Evolutionary conservation across 1,140 invertebrate genomes (phyloP).

Genomic region (Drosophila bocqueti): DNA sequence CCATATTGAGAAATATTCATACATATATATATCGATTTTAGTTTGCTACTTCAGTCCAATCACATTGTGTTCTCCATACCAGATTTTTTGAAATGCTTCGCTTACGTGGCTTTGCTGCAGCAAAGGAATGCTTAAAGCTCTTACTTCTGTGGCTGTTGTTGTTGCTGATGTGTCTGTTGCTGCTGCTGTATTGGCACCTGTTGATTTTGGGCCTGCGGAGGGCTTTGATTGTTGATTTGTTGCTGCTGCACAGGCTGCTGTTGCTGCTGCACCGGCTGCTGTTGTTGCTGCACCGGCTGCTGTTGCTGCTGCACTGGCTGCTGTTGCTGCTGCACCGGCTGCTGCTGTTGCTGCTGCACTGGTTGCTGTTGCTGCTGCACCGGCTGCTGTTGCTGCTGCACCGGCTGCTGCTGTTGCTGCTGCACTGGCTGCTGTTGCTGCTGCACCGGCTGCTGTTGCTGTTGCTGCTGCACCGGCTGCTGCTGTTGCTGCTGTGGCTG

Average conservation of each 20-base stretch:
- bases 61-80: slow-evolving; percentile 37
- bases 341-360: slow-evolving; percentile 22
- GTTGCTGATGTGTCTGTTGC: background rate
- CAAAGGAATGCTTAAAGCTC: slow-evolving; percentile 63
- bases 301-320: slow-evolving; percentile 29
- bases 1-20: slow-evolving; percentile 12
- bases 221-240: slow-evolving; percentile 34
- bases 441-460: slow-evolving; percentile 33
- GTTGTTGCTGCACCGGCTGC: slow-evolving; percentile 41
- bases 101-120: slow-evolving; percentile 14
- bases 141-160: slow-evolving; percentile 32
- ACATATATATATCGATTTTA: slow-evolving; percentile 25
- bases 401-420: slow-evolving; percentile 24
- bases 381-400: slow-evolving; percentile 28
- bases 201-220: slow-evolving; percentile 22
- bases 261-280: slow-evolving; percentile 14
- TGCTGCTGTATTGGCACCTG: slow-evolving; percentile 35
- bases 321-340: slow-evolving; percentile 21
- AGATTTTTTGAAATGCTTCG: slow-evolving; percentile 16
- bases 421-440: slow-evolving; percentile 33
- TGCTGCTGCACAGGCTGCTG: slow-evolving; percentile 41
- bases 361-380: slow-evolving; percentile 33
- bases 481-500: slow-evolving; percentile 23
- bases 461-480: slow-evolving; percentile 31
- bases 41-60: slow-evolving; percentile 57